Conservation (phyloP, 2,113 vertebrate genomes). For the Tor tambroides region DNA sequence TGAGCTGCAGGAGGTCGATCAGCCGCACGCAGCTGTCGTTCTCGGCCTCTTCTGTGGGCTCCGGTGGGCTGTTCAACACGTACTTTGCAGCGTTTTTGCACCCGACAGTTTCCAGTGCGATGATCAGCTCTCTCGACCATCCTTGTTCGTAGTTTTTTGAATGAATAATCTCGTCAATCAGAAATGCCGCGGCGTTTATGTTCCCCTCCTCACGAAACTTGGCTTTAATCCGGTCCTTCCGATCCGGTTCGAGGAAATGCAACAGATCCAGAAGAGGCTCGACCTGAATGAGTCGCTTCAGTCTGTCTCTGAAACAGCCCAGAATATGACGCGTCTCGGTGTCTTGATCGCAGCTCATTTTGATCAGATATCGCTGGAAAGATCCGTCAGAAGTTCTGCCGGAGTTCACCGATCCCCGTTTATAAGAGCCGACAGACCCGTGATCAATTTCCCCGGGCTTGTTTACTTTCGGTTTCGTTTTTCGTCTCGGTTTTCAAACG, state of each 20-base stretch:
- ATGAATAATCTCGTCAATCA: constrained; percentile 70
- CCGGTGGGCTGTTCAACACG: constrained; percentile 70
- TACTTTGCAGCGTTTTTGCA: constrained; percentile 75
- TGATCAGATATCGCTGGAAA: not conserved
- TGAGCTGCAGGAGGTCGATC: constrained; percentile 73
- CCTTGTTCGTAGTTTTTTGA: constrained; percentile 56
- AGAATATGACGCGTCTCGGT: constrained; percentile 53
- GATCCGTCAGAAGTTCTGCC: not conserved
- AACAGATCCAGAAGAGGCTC: constrained; percentile 77
- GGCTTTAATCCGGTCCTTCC: constrained; percentile 69
- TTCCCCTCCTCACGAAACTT: constrained; percentile 50
- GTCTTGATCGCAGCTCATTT: constrained; percentile 50
- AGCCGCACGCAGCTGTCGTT: constrained; percentile 77
- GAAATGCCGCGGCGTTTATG: constrained; percentile 61
- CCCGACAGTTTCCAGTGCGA: constrained; percentile 70
- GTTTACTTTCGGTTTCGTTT: constrained; percentile 77
- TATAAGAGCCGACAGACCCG: not conserved
- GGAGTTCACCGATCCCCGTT: not conserved
- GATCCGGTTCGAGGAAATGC: constrained; percentile 59
- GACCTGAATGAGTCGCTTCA: constrained; percentile 73
- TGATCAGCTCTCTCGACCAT: constrained; percentile 78
- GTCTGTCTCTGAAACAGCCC: constrained; percentile 64
- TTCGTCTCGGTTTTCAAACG: not conserved
- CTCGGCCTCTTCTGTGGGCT: constrained; percentile 71
- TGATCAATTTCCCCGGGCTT: not conserved